Evolutionary conservation across 2,113 vertebrate species (phyloP), one percentile per base, ranked within the genome.

Genomic region (Salvelinus namaycush): DNA sequence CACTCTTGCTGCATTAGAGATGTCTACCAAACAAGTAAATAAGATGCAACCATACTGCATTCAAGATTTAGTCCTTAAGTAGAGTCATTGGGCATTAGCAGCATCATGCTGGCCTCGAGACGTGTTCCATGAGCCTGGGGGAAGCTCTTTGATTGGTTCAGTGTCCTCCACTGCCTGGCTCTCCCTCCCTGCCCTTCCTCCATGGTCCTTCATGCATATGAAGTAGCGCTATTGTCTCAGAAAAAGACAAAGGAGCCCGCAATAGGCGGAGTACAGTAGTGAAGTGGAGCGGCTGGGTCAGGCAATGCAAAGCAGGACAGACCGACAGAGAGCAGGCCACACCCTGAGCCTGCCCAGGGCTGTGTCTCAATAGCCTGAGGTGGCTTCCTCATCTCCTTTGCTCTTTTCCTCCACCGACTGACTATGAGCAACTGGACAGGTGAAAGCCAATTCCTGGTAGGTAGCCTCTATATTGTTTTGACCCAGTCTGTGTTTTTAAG

Each of bases 231-330:
- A 81, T 89, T 92, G 88, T 87, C 31, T 12, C 64, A 29, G 64
- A n/a, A 9, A 75, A 74, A 83, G 77, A 90, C 86, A 89, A 88
- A 82, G 64, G 27, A 76, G 83, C 80, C 60, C 76, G 82, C 78
- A 84, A 80, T 87, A 78, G 74, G 78, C 74, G 74, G 51, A 82
- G 86, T 86, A 66, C 65, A 14, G 60, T 24, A 76, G 49, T 48
- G 20, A 8, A 68, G 18, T 12, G 67, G 67, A 68, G 16, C 67
- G 18, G 14, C 67, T 34, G 54, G 60, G 79, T 86, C 76, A 80
- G 71, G 44, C 78, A 79, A 90, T 88, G 88, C 80, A 88, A 88
- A 91, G 78, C 62, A 84, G 79, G 12, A 26, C 81, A 83, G 83
- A 83, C 84, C 60, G 44, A 75, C 51, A 20, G 4, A 20, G 12